These are phyloP conservation scores for Megastigmus dorsalis DNA, from an alignment of 2,888 invertebrate species.

Conservation along the genomic window DNA sequence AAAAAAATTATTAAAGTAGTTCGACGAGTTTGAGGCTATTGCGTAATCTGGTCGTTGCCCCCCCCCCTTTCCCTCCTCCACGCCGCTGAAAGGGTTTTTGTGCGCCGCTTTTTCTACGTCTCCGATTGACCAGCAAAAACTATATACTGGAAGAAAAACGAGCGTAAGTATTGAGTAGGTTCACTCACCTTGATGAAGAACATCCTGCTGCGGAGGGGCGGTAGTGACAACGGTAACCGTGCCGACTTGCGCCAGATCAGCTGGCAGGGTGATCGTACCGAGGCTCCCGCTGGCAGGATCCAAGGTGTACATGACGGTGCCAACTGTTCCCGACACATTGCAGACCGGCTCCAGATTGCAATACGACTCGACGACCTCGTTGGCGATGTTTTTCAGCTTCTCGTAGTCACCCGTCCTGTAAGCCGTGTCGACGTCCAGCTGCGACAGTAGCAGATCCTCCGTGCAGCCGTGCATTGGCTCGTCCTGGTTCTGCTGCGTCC, in stretches of 20 bases:
- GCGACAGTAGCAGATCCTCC: conserved; percentile 82
- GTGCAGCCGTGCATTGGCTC: conserved; percentile 76
- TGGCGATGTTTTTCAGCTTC: conserved; percentile 88
- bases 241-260: conserved; percentile 70
- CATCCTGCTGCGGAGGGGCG: conserved; percentile 59
- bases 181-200: conserved; percentile 61
- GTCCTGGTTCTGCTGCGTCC: conserved; percentile 59
- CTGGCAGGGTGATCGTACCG: conserved; percentile 71
- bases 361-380: conserved; percentile 86
- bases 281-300: conserved; percentile 71
- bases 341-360: conserved; percentile 80
- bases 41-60: background rate
- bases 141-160: background rate
- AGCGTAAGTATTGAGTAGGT: too few relatives aligned
- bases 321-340: conserved; percentile 68
- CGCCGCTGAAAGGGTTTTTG: too few relatives aligned
- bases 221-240: conserved; percentile 72
- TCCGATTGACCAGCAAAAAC: background rate
- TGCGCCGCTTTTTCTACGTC: background rate
- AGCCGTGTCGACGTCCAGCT: conserved; percentile 78
- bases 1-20: too few relatives aligned
- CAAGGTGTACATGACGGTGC: conserved; percentile 73
- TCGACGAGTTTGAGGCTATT: too few relatives aligned
- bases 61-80: too few relatives aligned
- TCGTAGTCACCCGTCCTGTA: conserved; percentile 85